Base-by-base conservation (phyloP, 2,113 vertebrate species). In the Percina caprodes region DNA sequence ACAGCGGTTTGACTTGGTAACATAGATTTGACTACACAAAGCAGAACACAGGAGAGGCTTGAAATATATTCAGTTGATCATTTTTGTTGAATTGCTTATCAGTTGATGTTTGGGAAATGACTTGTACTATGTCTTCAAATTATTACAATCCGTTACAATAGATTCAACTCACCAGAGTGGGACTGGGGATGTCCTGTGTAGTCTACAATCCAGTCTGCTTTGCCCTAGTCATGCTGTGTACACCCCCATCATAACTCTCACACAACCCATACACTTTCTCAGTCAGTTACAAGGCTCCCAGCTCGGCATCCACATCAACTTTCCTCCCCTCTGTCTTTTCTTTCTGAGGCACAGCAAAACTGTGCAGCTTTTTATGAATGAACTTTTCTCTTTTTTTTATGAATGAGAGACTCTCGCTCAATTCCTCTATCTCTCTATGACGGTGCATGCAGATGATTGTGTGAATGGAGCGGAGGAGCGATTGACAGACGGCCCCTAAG, bases 341-440 rank as follows among this genome's bases (percentile, higher is more conserved):
- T 83, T 62, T 74, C 78, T 82, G 78, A 59, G 63, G 69, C 70
- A 33, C 65, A 67, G 73, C 90, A 86, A 86, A 88, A 89, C 85
- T 91, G 90, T 86, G 89, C 89, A 84, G 87, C 85, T 94, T 97
- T 42, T 97, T 95, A 96, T 97, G 96, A 98, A 98, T 97, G 96
- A 97, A 97, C 95, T 96, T 92, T 93, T 86, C 83, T 95, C 88
- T 91, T 91, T 68, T 68, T 89, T 93, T 93, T 80, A 90, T 96
- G 96, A 96, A 97, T 97, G 97, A 94, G 93, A 70, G 39, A 19
- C 83, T 83, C 86, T 68, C 3, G 21, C 84, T 84, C 84, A 80
- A 77, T 84, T 74, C 84, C 80, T 77, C 77, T 58, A 62, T 79
- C 75, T 83, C 72, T 86, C 78, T 93, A 74, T 89, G 86, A 94